Evolutionary conservation across 2,888 invertebrate genomes (phyloP).

Genomic region (Chloromyia formosa): DNA sequence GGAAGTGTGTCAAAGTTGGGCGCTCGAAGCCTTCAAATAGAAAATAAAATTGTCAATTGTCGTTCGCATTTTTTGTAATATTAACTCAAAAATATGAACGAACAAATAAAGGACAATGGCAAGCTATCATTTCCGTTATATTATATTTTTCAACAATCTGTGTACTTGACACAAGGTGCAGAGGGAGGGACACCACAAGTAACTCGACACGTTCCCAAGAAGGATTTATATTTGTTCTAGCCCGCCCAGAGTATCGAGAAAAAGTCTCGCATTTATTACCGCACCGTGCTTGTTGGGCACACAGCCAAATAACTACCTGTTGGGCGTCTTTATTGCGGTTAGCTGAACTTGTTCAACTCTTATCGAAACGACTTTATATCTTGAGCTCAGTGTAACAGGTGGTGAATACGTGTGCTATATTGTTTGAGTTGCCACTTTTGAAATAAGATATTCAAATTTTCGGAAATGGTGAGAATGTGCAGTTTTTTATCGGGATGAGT

Average conservation of each 20-base stretch:
- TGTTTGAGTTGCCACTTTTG: background rate
- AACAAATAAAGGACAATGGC: background rate
- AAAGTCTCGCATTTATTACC: slow-evolving; percentile 17
- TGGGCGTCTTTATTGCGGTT: slow-evolving; percentile 29
- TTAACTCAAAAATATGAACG: background rate
- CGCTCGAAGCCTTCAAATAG: too few relatives aligned
- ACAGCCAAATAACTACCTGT: slow-evolving; percentile 34
- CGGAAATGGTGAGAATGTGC: too few relatives aligned
- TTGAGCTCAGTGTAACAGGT: slow-evolving; percentile 17
- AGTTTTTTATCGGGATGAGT: too few relatives aligned
- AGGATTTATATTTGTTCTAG: slow-evolving; percentile 11
- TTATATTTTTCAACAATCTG: background rate
- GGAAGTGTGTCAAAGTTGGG: too few relatives aligned
- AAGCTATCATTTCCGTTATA: background rate
- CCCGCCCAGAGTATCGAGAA: background rate
- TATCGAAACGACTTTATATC: slow-evolving; percentile 20
- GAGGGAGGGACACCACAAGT: background rate
- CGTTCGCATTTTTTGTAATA: background rate
- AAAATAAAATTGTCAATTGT: too few relatives aligned
- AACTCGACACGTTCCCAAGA: slow-evolving; percentile 2
- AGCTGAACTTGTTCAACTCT: slow-evolving; percentile 16
- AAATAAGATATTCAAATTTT: too few relatives aligned
- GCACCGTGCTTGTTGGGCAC: slow-evolving; percentile 33
- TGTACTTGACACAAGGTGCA: background rate
- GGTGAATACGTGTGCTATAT: background rate